A percentile compares a stretch with the other conserved stretches of the same genome.
These are phyloP conservation scores for Tenthredo mesomela DNA, from an alignment of 2,888 invertebrate genomes.

Conservation along the genomic window DNA sequence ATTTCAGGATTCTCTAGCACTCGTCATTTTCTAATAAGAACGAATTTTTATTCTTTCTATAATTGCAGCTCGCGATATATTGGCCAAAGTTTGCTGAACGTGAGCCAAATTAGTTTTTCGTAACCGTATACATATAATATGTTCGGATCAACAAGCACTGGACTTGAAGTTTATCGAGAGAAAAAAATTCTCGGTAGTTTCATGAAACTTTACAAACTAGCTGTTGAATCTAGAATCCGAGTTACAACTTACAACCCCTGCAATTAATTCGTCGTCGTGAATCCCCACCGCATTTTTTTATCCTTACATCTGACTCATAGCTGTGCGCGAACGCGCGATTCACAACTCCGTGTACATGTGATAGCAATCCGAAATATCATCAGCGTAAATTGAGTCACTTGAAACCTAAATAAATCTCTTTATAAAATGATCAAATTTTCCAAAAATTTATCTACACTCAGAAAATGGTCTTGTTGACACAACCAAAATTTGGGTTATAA, in stretches of 20 bases:
- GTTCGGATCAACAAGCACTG: background rate
- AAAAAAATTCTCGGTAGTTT: background rate
- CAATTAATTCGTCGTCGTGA: background rate
- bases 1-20: background rate
- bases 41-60: background rate
- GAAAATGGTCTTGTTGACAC: no score
- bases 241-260: background rate
- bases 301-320: background rate
- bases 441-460: background rate
- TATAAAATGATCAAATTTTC: background rate
- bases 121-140: background rate
- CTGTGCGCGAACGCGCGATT: background rate
- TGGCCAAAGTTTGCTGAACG: conserved; percentile 26
- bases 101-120: conserved; percentile 30
- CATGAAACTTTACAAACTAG: background rate
- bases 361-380: conserved; percentile 13
- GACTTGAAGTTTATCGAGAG: background rate
- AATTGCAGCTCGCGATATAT: background rate
- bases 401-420: background rate
- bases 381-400: background rate
- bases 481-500: no score
- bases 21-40: background rate
- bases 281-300: background rate
- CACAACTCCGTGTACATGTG: background rate
- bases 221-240: background rate